These are phyloP conservation scores for Phalangium opilio DNA, from an alignment of 2,888 invertebrate species.

Conservation along the genomic window DNA sequence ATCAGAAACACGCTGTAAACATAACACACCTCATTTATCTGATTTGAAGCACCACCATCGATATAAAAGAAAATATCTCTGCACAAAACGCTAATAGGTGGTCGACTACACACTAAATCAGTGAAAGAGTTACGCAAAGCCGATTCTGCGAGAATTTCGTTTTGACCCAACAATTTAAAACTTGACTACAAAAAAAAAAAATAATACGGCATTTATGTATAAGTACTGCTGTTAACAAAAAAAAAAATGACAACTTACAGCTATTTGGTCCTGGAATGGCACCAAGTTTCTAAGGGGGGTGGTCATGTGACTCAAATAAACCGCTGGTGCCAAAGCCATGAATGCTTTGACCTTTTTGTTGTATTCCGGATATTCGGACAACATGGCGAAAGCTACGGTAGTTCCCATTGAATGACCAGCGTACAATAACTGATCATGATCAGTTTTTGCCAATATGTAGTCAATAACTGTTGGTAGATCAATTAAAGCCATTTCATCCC, in stretches of 20 bases:
- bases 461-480: slow-evolving; percentile 76
- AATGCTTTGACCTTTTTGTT: slow-evolving; percentile 18
- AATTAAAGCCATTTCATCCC: slow-evolving; percentile 71
- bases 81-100: slow-evolving; percentile 47
- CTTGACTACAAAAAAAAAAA: slow-evolving; percentile 41
- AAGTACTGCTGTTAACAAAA: no score
- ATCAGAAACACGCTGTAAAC: no score
- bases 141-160: slow-evolving; percentile 55
- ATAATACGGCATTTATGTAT: no score
- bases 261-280: slow-evolving; percentile 44
- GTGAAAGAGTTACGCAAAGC: slow-evolving; percentile 36
- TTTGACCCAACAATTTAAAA: slow-evolving; percentile 45
- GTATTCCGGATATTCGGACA: slow-evolving; percentile 21
- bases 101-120: slow-evolving; percentile 15
- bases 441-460: slow-evolving; percentile 45
- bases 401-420: slow-evolving; percentile 34
- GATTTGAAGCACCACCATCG: slow-evolving; percentile 50
- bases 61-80: slow-evolving; percentile 54
- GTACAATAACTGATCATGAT: slow-evolving; percentile 35
- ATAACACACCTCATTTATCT: slow-evolving; percentile 50
- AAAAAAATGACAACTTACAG: no score
- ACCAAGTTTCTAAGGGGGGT: slow-evolving; percentile 52
- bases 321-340: no score
- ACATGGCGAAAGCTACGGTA: slow-evolving; percentile 30
- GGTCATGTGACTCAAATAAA: slow-evolving; percentile 29